Evolutionary conservation across 2,797 vertebrate species (phyloP).

Genomic region (Myotis daubentonii): DNA sequence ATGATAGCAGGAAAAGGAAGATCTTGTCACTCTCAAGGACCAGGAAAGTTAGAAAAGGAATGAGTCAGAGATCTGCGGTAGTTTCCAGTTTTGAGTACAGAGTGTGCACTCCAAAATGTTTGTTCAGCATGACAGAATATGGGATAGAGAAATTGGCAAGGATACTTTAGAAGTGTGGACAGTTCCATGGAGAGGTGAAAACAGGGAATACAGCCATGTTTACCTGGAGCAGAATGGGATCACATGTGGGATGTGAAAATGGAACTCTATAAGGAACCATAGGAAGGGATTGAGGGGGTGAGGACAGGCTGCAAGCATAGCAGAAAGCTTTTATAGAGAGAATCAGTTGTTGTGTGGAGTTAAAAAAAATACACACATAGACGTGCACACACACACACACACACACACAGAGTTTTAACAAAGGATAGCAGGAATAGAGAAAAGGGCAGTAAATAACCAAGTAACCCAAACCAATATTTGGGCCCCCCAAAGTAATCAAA

Average conservation of each 20-base stretch:
- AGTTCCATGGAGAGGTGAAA: background rate
- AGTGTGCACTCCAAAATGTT: background rate
- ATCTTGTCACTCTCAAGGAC: background rate
- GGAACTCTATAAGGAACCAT: background rate
- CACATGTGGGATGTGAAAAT: background rate
- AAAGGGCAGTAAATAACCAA: background rate
- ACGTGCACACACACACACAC: too few species aligned
- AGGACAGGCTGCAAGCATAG: background rate
- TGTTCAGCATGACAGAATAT: background rate
- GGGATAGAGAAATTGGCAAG: background rate
- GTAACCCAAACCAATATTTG: background rate
- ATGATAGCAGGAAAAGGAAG: background rate
- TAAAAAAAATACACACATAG: too few species aligned
- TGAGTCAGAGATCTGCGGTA: background rate
- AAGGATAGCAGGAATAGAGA: background rate
- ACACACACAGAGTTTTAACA: background rate
- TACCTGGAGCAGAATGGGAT: background rate
- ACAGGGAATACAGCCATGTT: background rate
- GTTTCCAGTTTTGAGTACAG: background rate
- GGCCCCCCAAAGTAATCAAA: background rate
- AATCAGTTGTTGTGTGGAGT: too few species aligned
- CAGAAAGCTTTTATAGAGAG: conserved; percentile 5
- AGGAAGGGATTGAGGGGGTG: background rate
- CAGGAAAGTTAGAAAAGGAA: background rate
- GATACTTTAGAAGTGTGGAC: background rate